Percentiles rank a stretch among this genome's conserved stretches.
Conservation (phyloP, 2,797 vertebrate species). For the Peromyscus aztecus region DNA sequence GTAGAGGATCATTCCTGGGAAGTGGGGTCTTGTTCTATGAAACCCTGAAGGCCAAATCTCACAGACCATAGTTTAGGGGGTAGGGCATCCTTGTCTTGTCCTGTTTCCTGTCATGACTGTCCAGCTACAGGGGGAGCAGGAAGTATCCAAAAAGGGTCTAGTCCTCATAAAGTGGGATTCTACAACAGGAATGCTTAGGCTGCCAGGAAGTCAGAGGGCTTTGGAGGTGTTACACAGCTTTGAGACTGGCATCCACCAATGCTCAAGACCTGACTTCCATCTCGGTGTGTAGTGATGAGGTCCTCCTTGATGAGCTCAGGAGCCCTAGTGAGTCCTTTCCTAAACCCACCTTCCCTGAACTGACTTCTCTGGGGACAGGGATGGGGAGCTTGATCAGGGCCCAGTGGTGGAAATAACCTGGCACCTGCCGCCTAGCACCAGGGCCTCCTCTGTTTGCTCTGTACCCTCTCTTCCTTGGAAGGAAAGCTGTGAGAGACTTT, state of each 20-base stretch:
- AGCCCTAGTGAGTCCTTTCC: neutral
- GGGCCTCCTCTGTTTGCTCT: neutral
- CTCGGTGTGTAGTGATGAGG: neutral
- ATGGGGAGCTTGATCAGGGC: neutral
- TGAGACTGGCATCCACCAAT: neutral
- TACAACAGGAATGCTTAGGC: neutral
- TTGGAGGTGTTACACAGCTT: neutral
- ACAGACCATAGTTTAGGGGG: neutral
- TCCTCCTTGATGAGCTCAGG: neutral
- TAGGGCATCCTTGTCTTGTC: neutral
- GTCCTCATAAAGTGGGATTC: neutral
- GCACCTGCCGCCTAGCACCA: rapidly evolving
- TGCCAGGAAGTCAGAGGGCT: neutral
- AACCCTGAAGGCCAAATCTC: neutral
- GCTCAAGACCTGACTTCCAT: neutral
- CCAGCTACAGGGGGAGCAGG: neutral
- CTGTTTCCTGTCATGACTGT: neutral
- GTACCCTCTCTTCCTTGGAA: neutral
- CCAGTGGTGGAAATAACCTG: neutral
- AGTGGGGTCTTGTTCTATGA: neutral
- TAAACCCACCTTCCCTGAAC: neutral
- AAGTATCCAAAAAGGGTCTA: neutral
- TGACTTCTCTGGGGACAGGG: neutral
- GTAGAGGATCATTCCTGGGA: neutral
- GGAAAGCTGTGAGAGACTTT: neutral